Evolutionary conservation across 2,888 invertebrate genomes (phyloP), one percentile per base, ranked within the genome.

Genomic region (Heteromurus nitidus): DNA sequence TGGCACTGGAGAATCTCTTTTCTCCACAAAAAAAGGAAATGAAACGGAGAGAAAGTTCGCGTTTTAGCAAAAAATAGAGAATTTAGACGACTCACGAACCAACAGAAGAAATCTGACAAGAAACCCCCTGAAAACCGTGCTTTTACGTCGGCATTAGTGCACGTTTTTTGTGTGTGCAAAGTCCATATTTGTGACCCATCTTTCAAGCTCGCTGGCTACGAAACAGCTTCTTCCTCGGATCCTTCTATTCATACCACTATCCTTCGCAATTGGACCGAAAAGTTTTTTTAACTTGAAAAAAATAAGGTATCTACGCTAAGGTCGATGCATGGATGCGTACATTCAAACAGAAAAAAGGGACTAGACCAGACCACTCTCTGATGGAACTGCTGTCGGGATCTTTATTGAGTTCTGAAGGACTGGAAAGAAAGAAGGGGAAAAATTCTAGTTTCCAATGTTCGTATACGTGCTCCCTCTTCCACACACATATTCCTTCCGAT

Each of bases 241-340:
- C 7, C 36, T 18, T 58, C 42, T 24, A 30, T 62, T 47, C 47
- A 9, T 30, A 62, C 62, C 30, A 26, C 44, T 44, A 22, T 50
- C 7, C 13, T 64, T 64, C 60, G 64, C 50, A 74, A 74, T 62
- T 64, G 74, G 64, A 64, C 60, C 64, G 44, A 74, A 62, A 74
- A 50, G 30, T 30, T 62, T 62, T 74, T 74, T 67, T 69, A 22
- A 22, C 26, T 30, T 36, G 70, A 31, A 58, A 70, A 70, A 58
- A 30, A 20, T 70, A 42, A 58, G 31, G 16, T 26, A 11, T 13
- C 53, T n/a, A 64, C 58, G 16, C 24, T 22, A 31, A 20, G 16
- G 18, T 9, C 64, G 24, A 20, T 73, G 72, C 47, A 31, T 58
- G 70, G 55, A 16, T 55, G 55, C 31, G 58, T 70, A 36, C 55